These are phyloP conservation scores for Micronycteris hirsuta DNA, from an alignment of 2,113 vertebrate genomes.

Conservation along the genomic window DNA sequence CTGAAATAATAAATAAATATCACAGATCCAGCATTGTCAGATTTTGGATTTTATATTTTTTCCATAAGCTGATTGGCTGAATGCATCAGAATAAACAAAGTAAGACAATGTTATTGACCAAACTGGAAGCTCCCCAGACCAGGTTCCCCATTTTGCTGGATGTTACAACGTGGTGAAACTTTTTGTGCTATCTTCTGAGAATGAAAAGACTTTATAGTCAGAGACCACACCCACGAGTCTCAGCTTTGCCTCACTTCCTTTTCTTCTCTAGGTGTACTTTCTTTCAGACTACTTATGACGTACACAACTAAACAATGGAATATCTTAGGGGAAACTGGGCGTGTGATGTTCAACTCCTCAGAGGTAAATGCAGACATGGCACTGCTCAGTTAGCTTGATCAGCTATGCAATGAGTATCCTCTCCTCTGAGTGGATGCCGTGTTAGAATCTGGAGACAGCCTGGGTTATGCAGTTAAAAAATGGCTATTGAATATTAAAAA, in stretches of 20 bases:
- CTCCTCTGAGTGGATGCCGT: not conserved
- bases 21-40: not conserved
- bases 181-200: conserved; percentile 11
- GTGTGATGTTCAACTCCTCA: not conserved
- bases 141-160: conserved; percentile 14
- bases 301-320: not conserved
- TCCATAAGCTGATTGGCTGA: not conserved
- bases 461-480: not conserved
- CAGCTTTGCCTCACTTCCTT: conserved; percentile 40
- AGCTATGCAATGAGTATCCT: not conserved
- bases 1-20: conserved; percentile 3
- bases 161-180: conserved; percentile 13
- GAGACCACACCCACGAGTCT: conserved; percentile 24
- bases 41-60: not conserved
- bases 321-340: not conserved
- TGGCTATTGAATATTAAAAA: conserved; percentile 19
- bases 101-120: not conserved
- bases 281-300: conserved; percentile 24
- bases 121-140: not conserved
- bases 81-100: conserved; percentile 8
- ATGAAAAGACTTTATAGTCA: conserved; percentile 39
- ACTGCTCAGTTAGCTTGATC: not conserved
- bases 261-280: conserved; percentile 32
- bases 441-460: not conserved
- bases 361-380: not conserved